These are phyloP conservation scores for Crossaster papposus DNA, from an alignment of 53 echinoderm and acorn worm species.

Conservation along the genomic window DNA sequence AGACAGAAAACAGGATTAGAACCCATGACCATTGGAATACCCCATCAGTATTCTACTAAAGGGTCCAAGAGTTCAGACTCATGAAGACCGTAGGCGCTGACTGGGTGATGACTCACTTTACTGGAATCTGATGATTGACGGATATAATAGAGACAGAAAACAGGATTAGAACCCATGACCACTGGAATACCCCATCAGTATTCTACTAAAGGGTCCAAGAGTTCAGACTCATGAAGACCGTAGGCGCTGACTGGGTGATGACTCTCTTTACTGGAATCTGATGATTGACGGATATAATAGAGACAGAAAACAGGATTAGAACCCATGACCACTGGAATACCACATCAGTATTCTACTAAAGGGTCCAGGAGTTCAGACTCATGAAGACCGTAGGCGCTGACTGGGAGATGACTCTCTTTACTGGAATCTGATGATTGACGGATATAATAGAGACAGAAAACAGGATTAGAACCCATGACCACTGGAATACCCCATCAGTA, in stretches of 20 bases:
- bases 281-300: not conserved
- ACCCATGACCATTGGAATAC: not conserved
- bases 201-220: constrained; percentile 10
- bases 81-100: constrained; percentile 77
- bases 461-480: not conserved
- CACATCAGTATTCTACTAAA: not conserved
- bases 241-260: constrained; percentile 69
- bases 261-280: constrained; percentile 42
- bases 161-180: not conserved
- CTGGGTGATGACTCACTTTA: constrained; percentile 56
- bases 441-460: not conserved
- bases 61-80: constrained; percentile 67
- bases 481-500: not conserved
- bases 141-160: not conserved
- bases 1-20: not conserved
- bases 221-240: constrained; percentile 78
- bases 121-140: not conserved
- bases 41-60: not conserved
- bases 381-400: constrained; percentile 77
- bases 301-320: not conserved
- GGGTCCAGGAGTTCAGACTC: constrained; percentile 67
- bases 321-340: not conserved
- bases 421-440: not conserved
- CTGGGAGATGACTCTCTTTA: constrained; percentile 57
- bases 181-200: not conserved